Percentiles rank a stretch among this genome's conserved stretches.
These are phyloP conservation scores for Apis florea DNA, from an alignment of 1,140 invertebrate genomes.

Conservation along the genomic window DNA sequence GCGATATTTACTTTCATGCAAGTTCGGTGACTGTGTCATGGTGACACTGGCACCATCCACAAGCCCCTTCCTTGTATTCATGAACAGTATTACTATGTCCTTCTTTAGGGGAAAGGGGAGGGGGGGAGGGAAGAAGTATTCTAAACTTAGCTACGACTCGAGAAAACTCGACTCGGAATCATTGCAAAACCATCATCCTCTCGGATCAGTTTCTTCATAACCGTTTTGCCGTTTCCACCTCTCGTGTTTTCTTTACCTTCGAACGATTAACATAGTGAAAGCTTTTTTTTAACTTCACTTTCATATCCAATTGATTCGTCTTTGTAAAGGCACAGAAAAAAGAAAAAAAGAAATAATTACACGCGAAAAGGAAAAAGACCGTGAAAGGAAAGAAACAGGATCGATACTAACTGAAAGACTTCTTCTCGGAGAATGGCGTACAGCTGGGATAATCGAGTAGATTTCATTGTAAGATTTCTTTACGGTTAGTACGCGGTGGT, in stretches of 20 bases:
- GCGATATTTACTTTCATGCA: constrained; percentile 22
- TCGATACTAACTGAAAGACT: neutral
- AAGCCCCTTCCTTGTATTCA: constrained; percentile 23
- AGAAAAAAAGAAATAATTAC: neutral
- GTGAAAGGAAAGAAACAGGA: neutral
- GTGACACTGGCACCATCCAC: constrained; percentile 21
- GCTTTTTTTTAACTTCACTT: neutral
- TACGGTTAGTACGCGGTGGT: constrained; percentile 84
- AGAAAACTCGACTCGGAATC: constrained; percentile 48
- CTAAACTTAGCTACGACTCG: constrained; percentile 58
- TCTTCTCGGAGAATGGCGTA: constrained; percentile 83
- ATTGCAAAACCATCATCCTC: constrained; percentile 60
- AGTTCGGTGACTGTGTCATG: constrained; percentile 35
- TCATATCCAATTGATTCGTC: too few relatives aligned
- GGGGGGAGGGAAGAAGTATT: constrained; percentile 35
- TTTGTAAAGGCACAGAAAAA: neutral
- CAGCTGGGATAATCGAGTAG: constrained; percentile 90
- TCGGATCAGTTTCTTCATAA: constrained; percentile 44
- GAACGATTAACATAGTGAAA: neutral
- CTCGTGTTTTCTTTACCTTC: neutral
- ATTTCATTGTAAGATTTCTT: constrained; percentile 88
- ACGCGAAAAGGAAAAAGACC: neutral
- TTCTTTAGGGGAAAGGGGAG: constrained; percentile 34
- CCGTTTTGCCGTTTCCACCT: neutral
- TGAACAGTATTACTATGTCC: constrained; percentile 27